phyloP scores from a whole-genome alignment of 2,113 vertebrate species.

The Eclectus roratus region DNA sequence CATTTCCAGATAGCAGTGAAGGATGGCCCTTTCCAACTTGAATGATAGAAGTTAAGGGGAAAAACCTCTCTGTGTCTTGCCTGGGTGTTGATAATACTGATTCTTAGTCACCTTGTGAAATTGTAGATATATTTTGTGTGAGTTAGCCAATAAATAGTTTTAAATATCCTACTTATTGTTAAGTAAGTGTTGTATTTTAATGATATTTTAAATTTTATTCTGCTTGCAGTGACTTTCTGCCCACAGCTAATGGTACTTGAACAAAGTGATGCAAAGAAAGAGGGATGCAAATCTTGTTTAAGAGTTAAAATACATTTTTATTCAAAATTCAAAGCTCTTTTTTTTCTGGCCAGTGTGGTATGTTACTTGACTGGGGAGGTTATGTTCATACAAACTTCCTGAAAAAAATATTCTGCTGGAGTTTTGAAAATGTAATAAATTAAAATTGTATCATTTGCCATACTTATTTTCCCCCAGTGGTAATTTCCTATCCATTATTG shows the following conservation, averaged over 20 bases:
- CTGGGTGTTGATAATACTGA: not conserved
- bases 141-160: not conserved
- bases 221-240: not conserved
- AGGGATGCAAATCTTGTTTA: not conserved
- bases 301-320: not conserved
- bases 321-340: not conserved
- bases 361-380: not conserved
- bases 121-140: not conserved
- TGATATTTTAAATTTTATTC: not conserved
- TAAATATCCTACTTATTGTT: not conserved
- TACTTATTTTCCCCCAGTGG: not conserved
- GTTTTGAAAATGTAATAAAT: not conserved
- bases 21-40: not conserved
- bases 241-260: not conserved
- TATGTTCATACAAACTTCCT: not conserved
- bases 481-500: constrained; percentile 1
- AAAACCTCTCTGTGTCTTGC: not conserved
- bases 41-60: not conserved
- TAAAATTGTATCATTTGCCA: not conserved
- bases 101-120: not conserved
- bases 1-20: not conserved
- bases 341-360: not conserved
- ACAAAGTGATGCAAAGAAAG: not conserved
- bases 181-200: not conserved
- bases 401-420: not conserved